These are phyloP conservation scores for Muscina levida DNA, from an alignment of 2,888 invertebrate genomes.

Conservation along the genomic window DNA sequence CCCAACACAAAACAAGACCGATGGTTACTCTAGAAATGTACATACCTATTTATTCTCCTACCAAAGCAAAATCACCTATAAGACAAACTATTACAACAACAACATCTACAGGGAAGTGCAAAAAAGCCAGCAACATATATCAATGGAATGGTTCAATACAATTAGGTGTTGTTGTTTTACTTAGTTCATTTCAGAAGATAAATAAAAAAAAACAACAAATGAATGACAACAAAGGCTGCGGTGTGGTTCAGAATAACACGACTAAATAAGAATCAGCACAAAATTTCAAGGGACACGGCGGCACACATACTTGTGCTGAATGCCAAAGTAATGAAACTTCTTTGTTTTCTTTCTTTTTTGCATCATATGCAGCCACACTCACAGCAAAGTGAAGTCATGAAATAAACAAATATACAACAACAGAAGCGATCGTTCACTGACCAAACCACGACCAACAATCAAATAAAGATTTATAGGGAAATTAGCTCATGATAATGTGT, in stretches of 20 bases:
- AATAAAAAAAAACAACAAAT: neutral
- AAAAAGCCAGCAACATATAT: neutral
- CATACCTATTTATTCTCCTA: neutral
- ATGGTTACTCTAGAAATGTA: neutral
- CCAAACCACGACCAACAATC: too few relatives aligned
- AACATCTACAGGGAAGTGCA: neutral
- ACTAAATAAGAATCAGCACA: too few relatives aligned
- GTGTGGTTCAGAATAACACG: neutral
- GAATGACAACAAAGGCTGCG: slow-evolving; percentile 1
- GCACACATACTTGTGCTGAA: neutral
- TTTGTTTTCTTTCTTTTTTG: too few relatives aligned
- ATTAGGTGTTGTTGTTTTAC: neutral
- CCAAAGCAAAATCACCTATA: neutral
- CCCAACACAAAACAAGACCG: too few relatives aligned
- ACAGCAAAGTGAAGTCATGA: slow-evolving; percentile 35
- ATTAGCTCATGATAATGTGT: neutral
- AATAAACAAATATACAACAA: slow-evolving; percentile 6
- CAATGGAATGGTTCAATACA: neutral
- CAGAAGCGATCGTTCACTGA: neutral
- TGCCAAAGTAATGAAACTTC: slow-evolving; percentile 9
- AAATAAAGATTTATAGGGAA: neutral
- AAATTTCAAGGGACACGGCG: too few relatives aligned
- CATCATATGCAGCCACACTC: neutral
- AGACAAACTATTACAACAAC: slow-evolving; percentile 1
- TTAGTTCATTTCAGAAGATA: neutral